Base-by-base conservation (phyloP, 2,797 vertebrate species). In the Sarcophilus harrisii region DNA sequence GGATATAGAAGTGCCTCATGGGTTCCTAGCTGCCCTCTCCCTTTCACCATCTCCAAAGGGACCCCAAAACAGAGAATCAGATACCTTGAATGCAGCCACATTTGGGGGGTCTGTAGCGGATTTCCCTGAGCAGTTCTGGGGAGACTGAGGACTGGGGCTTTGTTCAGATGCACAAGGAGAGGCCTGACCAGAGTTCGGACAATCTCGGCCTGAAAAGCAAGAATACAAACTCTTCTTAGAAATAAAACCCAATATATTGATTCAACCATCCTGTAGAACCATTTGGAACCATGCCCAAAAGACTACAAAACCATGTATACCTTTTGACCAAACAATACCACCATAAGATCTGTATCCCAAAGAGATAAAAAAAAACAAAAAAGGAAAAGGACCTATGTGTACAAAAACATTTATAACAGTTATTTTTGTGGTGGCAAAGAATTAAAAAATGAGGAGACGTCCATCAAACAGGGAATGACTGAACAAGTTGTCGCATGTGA, bases 61-160 rank as follows among this genome's bases (percentile, higher is more conserved):
- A 94, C 90, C 10, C 66, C 24, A 92, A 62, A n/a, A 60, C 57
- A 1, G 0, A 93, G 90, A 93, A 59, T 1, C 2, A 3, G 29
- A 1, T 96, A 98, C 99, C 99, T 99, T 98, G 14, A 98, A 13
- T 1, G 94, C 97, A 96, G 98, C 93, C 96, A 97, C 16, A 14
- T 94, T 96, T 90, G 99, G 98, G 97, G 99, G 96, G 94, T 99
- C 99, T 54, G 98, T 98, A 90, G 99, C 98, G 94, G 98, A 89
- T 97, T 99, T 99, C 98, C 98, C 98, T 98, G 99, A 98, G 97
- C 98, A 98, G 98, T 98, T 99, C 97, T 99, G 99, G 49, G 99
- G 99, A 38, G 99, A 99, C 97, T 99, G 99, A 1, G 99, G 99
- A 96, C 99, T 99, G 38, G 99, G 99, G 91, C 99, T 99, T 95